These are phyloP conservation scores for Seira musarum DNA, from an alignment of 2,888 invertebrate genomes.

Conservation along the genomic window DNA sequence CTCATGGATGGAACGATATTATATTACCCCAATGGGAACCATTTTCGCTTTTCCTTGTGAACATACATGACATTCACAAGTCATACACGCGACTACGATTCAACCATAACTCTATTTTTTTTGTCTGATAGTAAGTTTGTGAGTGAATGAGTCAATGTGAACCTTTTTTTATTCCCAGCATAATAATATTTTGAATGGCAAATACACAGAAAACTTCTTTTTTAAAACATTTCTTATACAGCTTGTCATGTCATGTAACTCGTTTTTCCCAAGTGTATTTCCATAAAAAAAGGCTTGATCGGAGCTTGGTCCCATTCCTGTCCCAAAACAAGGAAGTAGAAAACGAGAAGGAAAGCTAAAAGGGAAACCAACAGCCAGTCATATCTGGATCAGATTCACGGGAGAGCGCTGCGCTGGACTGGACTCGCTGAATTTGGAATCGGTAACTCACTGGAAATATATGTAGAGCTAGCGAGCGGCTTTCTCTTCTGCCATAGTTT, in stretches of 20 bases:
- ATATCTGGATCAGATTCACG: not conserved
- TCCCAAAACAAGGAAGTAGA: not conserved
- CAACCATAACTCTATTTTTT: too few relatives aligned
- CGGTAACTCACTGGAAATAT: not conserved
- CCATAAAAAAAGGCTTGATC: not conserved
- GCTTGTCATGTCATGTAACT: not conserved
- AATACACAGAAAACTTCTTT: not conserved
- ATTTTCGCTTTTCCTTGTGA: not conserved
- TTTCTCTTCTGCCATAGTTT: not conserved
- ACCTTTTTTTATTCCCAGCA: not conserved
- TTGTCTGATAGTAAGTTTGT: too few relatives aligned
- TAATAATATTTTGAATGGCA: not conserved
- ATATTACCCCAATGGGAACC: not conserved
- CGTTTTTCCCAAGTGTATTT: not conserved
- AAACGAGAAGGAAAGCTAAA: not conserved
- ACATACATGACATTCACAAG: not conserved
- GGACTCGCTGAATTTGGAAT: not conserved
- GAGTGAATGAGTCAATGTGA: too few relatives aligned
- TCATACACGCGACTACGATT: not conserved
- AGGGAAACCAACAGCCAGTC: too few relatives aligned
- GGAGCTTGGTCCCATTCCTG: not conserved
- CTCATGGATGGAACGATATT: too few relatives aligned
- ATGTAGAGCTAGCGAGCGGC: not conserved
- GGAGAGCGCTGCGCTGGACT: too few relatives aligned
- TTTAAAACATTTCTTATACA: not conserved